Evolutionary conservation across 2,888 invertebrate genomes (phyloP), one percentile per base, ranked within the genome.

Genomic region (Lithophane semibrunnea): DNA sequence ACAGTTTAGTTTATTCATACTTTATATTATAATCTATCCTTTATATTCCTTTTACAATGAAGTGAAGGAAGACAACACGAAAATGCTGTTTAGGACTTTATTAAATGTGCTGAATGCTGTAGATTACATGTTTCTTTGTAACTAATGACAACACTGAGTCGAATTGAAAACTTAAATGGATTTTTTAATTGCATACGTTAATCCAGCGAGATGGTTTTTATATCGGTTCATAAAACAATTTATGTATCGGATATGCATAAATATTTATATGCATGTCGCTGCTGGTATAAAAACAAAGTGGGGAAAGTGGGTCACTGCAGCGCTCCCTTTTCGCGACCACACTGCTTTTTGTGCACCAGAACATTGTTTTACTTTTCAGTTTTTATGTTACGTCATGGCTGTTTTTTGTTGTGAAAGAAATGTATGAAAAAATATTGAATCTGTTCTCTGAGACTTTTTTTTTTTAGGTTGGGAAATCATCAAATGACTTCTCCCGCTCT

Each of bases 201-300:
- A 79, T 82, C 68, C 73, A 18, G 60, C 67, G 47, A 56, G 61
- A 68, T 71, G 61, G 64, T 56, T 79, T 77, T 88, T 83, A 86
- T 83, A 67, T 69, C 70, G 16, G 42, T 73, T 52, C 74, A 71
- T 83, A 73, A 85, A 83, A 73, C 83, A 60, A 85, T 85, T 74
- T 80, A 79, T 67, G 79, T 83, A 80, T 81, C 74, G 75, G 75
- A 69, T 74, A 73, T 81, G 61, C 86, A 78, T 82, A 84, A 75
- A 88, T 60, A 79, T 86, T 86, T 81, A 80, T 73, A 68, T 69
- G 42, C 63, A 60, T 72, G 71, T 83, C 64, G 67, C 29, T 69
- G 60, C 42, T 71, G 73, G 73, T 83, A 77, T 84, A 65, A 68
- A 85, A 86, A 64, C 66, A 21, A 60, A 47, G 61, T 52, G 68